A percentile compares a stretch with the other conserved stretches of the same genome.
Evolutionary conservation across 2,113 vertebrate genomes (phyloP).

Genomic region (Paedocypris sp.): DNA sequence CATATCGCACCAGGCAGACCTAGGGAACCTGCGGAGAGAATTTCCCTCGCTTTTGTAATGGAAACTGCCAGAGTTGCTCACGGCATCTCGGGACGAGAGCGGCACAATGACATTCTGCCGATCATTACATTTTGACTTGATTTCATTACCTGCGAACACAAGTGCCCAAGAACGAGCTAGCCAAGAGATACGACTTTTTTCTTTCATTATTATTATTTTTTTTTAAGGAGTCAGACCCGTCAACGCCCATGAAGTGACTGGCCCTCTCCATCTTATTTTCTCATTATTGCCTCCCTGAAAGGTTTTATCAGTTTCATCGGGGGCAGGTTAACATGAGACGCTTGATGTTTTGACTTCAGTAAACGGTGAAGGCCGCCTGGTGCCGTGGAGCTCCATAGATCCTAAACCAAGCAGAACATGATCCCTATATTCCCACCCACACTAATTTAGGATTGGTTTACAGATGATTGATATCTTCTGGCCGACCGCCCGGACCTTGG

Average conservation of each 20-base stretch:
- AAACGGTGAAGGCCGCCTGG: constrained; percentile 69
- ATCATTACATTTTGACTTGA: background rate
- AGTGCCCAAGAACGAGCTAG: no score
- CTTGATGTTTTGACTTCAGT: constrained; percentile 60
- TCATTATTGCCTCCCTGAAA: constrained; percentile 1
- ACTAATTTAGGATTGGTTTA: constrained; percentile 69
- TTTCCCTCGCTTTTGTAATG: background rate
- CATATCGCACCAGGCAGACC: background rate
- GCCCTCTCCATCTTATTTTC: background rate
- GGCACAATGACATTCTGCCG: background rate
- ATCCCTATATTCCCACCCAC: constrained; percentile 66
- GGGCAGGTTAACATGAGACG: constrained; percentile 51
- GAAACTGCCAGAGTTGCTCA: background rate
- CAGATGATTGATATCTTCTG: constrained; percentile 73
- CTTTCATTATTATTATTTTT: no score
- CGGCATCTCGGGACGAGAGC: no score
- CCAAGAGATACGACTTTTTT: no score
- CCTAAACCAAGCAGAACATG: constrained; percentile 69
- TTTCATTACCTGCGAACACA: background rate
- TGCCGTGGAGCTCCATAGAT: constrained; percentile 64
- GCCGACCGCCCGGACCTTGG: constrained; percentile 60
- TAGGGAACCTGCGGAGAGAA: constrained; percentile 1
- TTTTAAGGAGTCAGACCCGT: background rate
- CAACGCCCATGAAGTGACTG: background rate
- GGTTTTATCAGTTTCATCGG: constrained; percentile 52